Evolutionary conservation across 2,888 invertebrate genomes (phyloP).

Genomic region (Philaethria dido): DNA sequence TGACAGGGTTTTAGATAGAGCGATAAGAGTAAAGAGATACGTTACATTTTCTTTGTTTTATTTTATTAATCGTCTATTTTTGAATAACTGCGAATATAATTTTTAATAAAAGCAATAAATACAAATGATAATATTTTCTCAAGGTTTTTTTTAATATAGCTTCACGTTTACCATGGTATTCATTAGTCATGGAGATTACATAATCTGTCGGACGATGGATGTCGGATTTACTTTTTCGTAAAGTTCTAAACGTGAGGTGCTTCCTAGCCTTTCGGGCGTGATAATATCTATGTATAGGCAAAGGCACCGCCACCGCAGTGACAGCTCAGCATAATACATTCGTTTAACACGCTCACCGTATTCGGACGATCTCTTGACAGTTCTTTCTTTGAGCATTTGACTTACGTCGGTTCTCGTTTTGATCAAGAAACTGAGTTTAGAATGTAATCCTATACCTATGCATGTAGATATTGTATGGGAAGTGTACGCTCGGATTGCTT

Average conservation of each 20-base stretch:
- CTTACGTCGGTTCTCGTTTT: slow-evolving; percentile 37
- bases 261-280: slow-evolving; percentile 65
- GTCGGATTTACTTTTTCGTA: slow-evolving; percentile 41
- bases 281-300: slow-evolving; percentile 65
- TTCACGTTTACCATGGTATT: slow-evolving; percentile 8
- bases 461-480: background rate
- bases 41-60: slow-evolving; percentile 50
- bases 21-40: slow-evolving; percentile 58
- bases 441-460: slow-evolving; percentile 23
- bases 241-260: slow-evolving; percentile 58
- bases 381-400: slow-evolving; percentile 52
- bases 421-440: slow-evolving; percentile 28
- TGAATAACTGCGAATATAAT: background rate
- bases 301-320: slow-evolving; percentile 70
- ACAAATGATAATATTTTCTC: background rate
- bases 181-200: slow-evolving; percentile 41
- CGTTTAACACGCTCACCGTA: slow-evolving; percentile 81
- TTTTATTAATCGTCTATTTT: slow-evolving; percentile 13
- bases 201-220: slow-evolving; percentile 28
- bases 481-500: slow-evolving; percentile 7
- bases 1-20: slow-evolving; percentile 77
- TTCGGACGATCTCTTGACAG: slow-evolving; percentile 75
- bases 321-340: slow-evolving; percentile 76
- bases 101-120: too few species aligned
- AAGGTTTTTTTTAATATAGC: background rate